Conservation (phyloP, 92 coral and sea anemone species). For the Nematostella vectensis region DNA sequence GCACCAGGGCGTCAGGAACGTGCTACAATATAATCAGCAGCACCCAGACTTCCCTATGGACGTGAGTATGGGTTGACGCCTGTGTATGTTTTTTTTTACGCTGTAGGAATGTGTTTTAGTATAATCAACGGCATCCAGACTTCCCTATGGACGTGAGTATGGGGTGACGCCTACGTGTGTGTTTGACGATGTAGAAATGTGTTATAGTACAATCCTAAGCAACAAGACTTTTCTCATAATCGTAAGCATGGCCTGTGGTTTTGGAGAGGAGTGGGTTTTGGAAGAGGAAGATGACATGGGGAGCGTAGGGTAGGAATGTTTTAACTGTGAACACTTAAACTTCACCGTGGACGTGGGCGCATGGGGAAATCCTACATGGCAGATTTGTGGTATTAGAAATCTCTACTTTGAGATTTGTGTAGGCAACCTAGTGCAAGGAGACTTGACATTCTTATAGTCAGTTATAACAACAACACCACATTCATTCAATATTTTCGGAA, state of each 20-base stretch:
- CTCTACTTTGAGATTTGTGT: too few species aligned
- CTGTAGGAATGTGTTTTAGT: constrained; percentile 45
- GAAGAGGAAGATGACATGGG: neutral
- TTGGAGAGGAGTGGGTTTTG: too few species aligned
- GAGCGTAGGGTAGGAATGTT: too few species aligned
- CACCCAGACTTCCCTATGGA: constrained; percentile 99
- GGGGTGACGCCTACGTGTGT: neutral
- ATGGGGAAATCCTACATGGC: too few species aligned
- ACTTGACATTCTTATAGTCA: too few species aligned
- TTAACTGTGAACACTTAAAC: too few species aligned
- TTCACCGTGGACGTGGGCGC: too few species aligned
- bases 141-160: constrained; percentile 91
- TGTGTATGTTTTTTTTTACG: neutral
- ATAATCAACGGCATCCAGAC: constrained; percentile 98
- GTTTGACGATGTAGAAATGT: constrained; percentile 16
- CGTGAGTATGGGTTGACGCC: constrained; percentile 24
- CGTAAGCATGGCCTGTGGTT: constrained; percentile 47
- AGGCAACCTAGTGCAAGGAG: too few species aligned
- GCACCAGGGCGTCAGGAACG: constrained; percentile 91
- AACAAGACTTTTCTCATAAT: constrained; percentile 98
- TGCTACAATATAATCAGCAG: constrained; percentile 90
- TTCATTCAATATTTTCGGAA: too few species aligned
- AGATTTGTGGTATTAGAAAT: too few species aligned
- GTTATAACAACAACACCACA: too few species aligned
- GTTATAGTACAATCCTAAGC: constrained; percentile 88